Conservation (phyloP, 2,797 vertebrate genomes). For the Leptatherina wallacei region DNA sequence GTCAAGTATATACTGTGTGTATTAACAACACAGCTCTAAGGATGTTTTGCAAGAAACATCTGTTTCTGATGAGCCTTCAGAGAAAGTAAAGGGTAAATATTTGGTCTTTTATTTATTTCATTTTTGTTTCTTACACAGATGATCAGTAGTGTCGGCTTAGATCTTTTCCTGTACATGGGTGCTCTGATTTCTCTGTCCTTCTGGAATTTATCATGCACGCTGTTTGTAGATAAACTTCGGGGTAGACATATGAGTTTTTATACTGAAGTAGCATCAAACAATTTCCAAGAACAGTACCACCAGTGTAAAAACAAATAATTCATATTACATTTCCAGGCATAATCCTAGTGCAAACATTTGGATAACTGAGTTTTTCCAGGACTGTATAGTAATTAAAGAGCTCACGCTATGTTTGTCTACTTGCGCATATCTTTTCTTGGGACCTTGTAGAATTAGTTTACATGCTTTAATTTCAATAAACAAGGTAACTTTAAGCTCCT, state of each 20-base stretch:
- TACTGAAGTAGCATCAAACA: conserved; percentile 42
- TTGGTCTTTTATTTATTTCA: conserved; percentile 39
- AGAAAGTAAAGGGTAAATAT: conserved; percentile 54
- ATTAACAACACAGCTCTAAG: conserved; percentile 40
- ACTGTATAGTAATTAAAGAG: neutral
- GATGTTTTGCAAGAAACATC: conserved; percentile 61
- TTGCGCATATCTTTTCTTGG: neutral
- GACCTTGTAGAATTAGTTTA: neutral
- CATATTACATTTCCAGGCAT: neutral
- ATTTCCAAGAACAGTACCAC: conserved; percentile 13
- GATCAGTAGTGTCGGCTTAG: conserved; percentile 57
- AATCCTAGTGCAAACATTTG: neutral
- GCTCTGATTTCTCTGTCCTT: conserved; percentile 54
- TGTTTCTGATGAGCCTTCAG: conserved; percentile 64
- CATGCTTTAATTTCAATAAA: neutral
- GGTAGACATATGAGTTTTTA: conserved; percentile 46
- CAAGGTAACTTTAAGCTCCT: neutral
- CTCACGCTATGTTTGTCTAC: too few relatives aligned
- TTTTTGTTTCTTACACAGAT: conserved; percentile 52
- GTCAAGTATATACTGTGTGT: conserved; percentile 29
- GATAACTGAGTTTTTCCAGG: neutral
- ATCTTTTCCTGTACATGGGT: conserved; percentile 64
- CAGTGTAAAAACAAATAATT: conserved; percentile 37
- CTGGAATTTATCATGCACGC: conserved; percentile 55
- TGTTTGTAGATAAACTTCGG: conserved; percentile 42